phyloP scores from a whole-genome alignment of 2,888 invertebrate genomes.

The Sesia apiformis region DNA sequence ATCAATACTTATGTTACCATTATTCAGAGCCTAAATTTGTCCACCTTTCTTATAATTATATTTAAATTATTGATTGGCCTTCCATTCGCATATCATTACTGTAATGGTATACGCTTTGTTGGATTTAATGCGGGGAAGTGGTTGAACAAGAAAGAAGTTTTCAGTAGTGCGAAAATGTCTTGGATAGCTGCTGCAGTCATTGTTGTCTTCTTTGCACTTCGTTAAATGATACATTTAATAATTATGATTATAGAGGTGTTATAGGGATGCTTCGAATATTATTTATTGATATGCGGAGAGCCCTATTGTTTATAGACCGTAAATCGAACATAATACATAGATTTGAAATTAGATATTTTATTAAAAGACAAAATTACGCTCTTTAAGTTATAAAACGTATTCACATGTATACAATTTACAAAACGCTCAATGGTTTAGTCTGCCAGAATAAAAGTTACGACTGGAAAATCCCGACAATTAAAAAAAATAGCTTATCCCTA shows the following conservation, averaged over 20 bases:
- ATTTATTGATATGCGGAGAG: too few species aligned
- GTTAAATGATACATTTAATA: neutral
- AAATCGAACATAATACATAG: too few species aligned
- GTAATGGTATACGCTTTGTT: conserved; percentile 43
- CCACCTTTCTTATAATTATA: conserved; percentile 17
- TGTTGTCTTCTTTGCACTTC: conserved; percentile 25
- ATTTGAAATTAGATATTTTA: too few species aligned
- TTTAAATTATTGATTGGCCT: conserved; percentile 36
- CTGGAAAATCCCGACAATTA: too few species aligned
- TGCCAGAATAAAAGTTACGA: too few species aligned
- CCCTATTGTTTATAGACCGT: too few species aligned
- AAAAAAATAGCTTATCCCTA: too few species aligned
- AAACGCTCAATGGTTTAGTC: too few species aligned
- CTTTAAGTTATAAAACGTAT: too few species aligned
- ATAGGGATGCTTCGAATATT: too few species aligned
- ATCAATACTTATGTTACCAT: conserved; percentile 44
- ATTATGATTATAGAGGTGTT: neutral
- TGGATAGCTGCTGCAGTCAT: conserved; percentile 15
- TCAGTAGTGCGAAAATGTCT: conserved; percentile 24
- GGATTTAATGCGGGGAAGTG: conserved; percentile 35
- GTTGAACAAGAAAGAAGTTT: conserved; percentile 27
- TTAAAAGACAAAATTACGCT: too few species aligned
- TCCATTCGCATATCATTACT: conserved; percentile 49
- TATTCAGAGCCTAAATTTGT: conserved; percentile 46
- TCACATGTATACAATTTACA: too few species aligned